A percentile compares a stretch with the other conserved stretches of the same genome.
Evolutionary conservation across 2,888 invertebrate genomes (phyloP).

Genomic region (Epirrhoe tristata): DNA sequence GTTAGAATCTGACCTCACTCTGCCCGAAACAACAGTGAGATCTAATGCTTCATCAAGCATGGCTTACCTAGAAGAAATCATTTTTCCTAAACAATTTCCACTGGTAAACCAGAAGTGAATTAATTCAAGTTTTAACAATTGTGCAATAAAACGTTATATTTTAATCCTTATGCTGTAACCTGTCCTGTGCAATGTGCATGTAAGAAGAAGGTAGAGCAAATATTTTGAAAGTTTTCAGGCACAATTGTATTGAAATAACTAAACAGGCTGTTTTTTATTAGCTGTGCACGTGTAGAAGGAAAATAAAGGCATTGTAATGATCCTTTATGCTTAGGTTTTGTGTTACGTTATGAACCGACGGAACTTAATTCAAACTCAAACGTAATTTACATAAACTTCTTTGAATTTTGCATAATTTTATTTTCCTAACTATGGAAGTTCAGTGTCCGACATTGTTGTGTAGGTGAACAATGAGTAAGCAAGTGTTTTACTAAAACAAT

Average conservation of each 20-base stretch:
- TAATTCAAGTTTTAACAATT: too few relatives aligned
- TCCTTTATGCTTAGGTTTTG: conserved; percentile 44
- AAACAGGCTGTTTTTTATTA: conserved; percentile 3
- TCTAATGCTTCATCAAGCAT: too few relatives aligned
- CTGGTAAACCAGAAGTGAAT: too few relatives aligned
- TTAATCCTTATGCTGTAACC: too few relatives aligned
- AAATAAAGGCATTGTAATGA: conserved; percentile 45
- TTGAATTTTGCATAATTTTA: conserved; percentile 4
- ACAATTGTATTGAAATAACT: background rate
- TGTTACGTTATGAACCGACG: conserved; percentile 37
- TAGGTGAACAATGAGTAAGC: background rate
- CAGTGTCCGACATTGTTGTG: background rate
- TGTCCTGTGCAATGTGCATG: too few relatives aligned
- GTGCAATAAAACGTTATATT: too few relatives aligned
- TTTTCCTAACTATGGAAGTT: background rate
- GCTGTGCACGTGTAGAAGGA: conserved; percentile 28
- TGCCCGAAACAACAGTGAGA: too few relatives aligned
- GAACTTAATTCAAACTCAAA: conserved; percentile 30
- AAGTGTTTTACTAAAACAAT: background rate
- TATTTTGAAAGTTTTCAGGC: too few relatives aligned
- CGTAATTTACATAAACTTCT: conserved; percentile 32
- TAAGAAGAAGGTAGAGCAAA: too few relatives aligned
- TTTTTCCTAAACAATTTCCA: too few relatives aligned
- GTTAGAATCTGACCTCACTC: too few relatives aligned
- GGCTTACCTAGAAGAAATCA: too few relatives aligned